These are phyloP conservation scores for Atta colombica DNA, from an alignment of 1,140 invertebrate species.

Conservation along the genomic window DNA sequence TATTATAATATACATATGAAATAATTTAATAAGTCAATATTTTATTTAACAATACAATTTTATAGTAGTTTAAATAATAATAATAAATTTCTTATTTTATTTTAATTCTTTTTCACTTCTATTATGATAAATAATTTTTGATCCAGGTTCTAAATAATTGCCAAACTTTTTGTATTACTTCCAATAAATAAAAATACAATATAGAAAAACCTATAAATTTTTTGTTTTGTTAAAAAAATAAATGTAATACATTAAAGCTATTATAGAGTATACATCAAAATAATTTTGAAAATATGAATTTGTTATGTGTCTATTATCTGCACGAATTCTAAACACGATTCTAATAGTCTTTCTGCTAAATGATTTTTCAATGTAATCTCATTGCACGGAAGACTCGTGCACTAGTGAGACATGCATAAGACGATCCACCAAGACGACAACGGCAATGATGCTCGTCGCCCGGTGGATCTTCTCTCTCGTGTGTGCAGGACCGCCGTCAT, in stretches of 20 bases:
- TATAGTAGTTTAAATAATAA: too few relatives aligned
- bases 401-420: background rate
- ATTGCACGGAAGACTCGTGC: background rate
- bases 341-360: background rate
- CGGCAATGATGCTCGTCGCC: background rate
- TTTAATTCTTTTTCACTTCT: too few relatives aligned
- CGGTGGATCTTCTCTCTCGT: background rate
- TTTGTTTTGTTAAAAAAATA: too few relatives aligned
- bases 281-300: background rate
- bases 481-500: constrained; percentile 64
- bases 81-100: too few relatives aligned
- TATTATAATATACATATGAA: too few relatives aligned
- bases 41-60: too few relatives aligned
- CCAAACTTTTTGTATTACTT: too few relatives aligned
- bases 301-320: background rate
- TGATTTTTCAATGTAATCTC: background rate
- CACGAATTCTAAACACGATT: background rate
- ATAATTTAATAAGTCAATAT: too few relatives aligned
- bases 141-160: too few relatives aligned
- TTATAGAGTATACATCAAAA: background rate
- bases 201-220: too few relatives aligned
- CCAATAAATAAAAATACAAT: too few relatives aligned
- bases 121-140: too few relatives aligned
- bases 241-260: background rate
- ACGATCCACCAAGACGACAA: background rate